Base-by-base conservation (phyloP, 1,140 invertebrate species). In the Drosophila takahashii region DNA sequence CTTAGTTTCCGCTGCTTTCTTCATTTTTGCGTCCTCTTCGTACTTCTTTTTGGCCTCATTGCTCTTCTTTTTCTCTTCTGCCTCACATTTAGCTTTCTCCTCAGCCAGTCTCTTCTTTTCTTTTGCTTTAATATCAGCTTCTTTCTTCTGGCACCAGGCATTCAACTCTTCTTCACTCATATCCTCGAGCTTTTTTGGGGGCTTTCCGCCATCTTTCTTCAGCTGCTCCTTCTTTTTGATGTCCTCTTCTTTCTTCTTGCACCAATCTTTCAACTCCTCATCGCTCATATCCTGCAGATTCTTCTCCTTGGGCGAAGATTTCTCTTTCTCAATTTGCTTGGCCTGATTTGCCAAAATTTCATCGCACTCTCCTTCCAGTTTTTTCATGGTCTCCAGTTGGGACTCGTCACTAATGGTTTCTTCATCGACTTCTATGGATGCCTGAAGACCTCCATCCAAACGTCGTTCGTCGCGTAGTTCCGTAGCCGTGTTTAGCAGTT, bases 291-390 rank as follows among this genome's bases (percentile, higher is more conserved):
- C 34, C 37, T 57, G 5, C 0, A 36, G 4, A 8, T 42, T 26
- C 47, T 77, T 53, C 9, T 79, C 45, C 1, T 47, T 6, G 0
- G n/a, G 8, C 13, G n/a, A 47, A 41, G n/a, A 36, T 2, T 52
- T 13, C 1, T 16, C 44, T 4, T 60, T 10, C 36, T 61, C 36
- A 0, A 32, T 41, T 3, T 73, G 18, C 27, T 74, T 56, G 0
- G 54, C 48, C 10, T 86, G 83, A 0, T 1, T 32, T 0, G 37
- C 45, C 3, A 87, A 37, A 11, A 64, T 50, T 7, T 27, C 2
- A 4, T 86, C 65, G 13, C 54, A 79, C 5, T 86, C 78, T 7
- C 7, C 1, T 16, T 81, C 78, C 42, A 48, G 48, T 15, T 65
- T 1, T 22, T 77, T 60, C 47, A 87, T 76, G 0, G 26, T 15